A percentile compares a stretch with the other conserved stretches of the same genome.
These are phyloP conservation scores for Poeciliopsis prolifica DNA, from an alignment of 2,113 vertebrate genomes.

Conservation along the genomic window DNA sequence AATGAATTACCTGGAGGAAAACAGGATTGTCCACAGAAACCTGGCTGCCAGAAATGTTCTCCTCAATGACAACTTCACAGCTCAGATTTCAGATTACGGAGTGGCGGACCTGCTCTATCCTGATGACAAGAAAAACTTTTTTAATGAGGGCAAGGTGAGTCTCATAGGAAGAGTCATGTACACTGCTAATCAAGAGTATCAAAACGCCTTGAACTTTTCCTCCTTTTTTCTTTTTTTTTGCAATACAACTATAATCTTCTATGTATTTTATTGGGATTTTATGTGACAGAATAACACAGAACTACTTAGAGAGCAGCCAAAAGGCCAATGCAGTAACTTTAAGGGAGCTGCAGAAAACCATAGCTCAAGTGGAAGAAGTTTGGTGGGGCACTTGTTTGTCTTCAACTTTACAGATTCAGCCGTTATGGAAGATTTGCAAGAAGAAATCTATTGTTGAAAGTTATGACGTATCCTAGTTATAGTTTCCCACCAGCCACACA, in stretches of 20 bases:
- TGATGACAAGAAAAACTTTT: conserved; percentile 91
- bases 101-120: conserved; percentile 90
- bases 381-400: too few species aligned
- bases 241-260: not conserved
- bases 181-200: not conserved
- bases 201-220: not conserved
- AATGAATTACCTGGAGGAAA: conserved; percentile 96
- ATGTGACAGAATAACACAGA: not conserved
- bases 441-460: not conserved
- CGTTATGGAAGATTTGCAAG: not conserved
- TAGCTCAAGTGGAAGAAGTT: too few species aligned
- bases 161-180: too few species aligned
- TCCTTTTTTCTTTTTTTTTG: not conserved
- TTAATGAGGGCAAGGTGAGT: conserved; percentile 89
- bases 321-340: too few species aligned
- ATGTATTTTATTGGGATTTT: not conserved
- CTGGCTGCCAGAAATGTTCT: conserved; percentile 85
- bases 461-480: not conserved
- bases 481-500: not conserved
- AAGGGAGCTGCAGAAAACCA: too few species aligned
- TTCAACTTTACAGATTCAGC: too few species aligned
- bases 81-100: conserved; percentile 93
- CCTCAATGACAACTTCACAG: conserved; percentile 87
- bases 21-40: conserved; percentile 92
- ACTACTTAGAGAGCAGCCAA: not conserved